Conservation (phyloP, 1,140 invertebrate genomes). For the Drosophila seguyi region DNA sequence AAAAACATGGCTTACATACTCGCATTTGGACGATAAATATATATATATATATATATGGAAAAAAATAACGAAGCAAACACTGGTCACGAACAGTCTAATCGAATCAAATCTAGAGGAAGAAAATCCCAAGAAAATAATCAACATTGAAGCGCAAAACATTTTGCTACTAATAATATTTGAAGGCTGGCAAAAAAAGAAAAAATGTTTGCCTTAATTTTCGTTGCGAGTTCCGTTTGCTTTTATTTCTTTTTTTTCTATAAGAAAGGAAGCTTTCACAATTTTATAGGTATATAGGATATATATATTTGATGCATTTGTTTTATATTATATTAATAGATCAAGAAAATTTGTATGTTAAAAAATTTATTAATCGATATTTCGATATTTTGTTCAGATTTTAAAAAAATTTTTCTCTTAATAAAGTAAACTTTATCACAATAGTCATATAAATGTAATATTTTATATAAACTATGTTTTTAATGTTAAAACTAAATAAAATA, state of each 20-base stretch:
- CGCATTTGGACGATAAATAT: neutral
- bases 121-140: constrained; percentile 28
- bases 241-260: neutral
- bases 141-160: constrained; percentile 18
- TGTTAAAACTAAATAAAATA: too few relatives aligned
- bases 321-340: too few relatives aligned
- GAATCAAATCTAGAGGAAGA: constrained; percentile 39
- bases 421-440: too few relatives aligned
- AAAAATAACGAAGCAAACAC: neutral
- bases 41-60: neutral
- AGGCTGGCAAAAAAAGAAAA: constrained; percentile 9
- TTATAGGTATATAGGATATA: too few relatives aligned
- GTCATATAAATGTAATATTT: too few relatives aligned
- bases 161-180: constrained; percentile 36
- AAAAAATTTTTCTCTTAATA: too few relatives aligned
- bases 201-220: constrained; percentile 21
- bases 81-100: constrained; percentile 39
- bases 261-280: neutral
- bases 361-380: too few relatives aligned
- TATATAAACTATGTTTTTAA: too few relatives aligned
- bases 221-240: neutral
- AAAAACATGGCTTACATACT: constrained; percentile 4
- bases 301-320: too few relatives aligned
- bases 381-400: too few relatives aligned
- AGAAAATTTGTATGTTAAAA: too few relatives aligned